Base-by-base conservation (phyloP, 2,888 invertebrate genomes). In the Alloplasta piceator region DNA sequence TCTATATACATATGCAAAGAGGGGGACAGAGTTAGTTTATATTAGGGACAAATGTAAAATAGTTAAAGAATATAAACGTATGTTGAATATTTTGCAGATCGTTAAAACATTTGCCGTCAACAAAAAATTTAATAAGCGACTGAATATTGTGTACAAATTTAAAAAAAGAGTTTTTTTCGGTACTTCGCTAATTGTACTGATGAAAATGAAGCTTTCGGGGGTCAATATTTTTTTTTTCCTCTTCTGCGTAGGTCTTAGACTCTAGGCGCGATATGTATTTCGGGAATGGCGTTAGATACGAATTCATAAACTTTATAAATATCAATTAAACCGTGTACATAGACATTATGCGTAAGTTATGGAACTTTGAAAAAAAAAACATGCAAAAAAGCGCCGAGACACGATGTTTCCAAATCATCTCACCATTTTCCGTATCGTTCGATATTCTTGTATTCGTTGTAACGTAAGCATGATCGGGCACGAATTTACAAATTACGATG, bases 21-120 rank as follows among this genome's bases (percentile, higher is more conserved):
- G 43, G 36, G 61, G 10, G 58, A 26, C 26, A 16, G 72, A 50
- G 38, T 14, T 63, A 82, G 66, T 58, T 63, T 82, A 50, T 50
- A 63, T 78, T 80, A 80, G 82, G 80, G 66, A 80, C 67, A 83
- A 79, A 78, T 84, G 84, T 84, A 82, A 80, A 81, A 76, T 84
- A 84, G 74, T 75, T 73, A 52, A 68, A 77, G 77, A 84, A 50
- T 83, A 83, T 76, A 83, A 76, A 78, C 82, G 83, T 81, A 80
- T 83, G 76, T 82, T 78, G 70, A 50, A 64, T 77, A 78, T 75
- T 72, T 56, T 75, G 70, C 75, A 38, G 48, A 60, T 48, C 39
- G 50, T 66, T 58, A 71, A 39, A 60, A 46, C 56, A 52, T 70
- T 77, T 63, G 68, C 50, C 26, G 58, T 78, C 12, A 36, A 46